These are phyloP conservation scores for Anguilla anguilla DNA, from an alignment of 2,797 vertebrate species.

Conservation along the genomic window DNA sequence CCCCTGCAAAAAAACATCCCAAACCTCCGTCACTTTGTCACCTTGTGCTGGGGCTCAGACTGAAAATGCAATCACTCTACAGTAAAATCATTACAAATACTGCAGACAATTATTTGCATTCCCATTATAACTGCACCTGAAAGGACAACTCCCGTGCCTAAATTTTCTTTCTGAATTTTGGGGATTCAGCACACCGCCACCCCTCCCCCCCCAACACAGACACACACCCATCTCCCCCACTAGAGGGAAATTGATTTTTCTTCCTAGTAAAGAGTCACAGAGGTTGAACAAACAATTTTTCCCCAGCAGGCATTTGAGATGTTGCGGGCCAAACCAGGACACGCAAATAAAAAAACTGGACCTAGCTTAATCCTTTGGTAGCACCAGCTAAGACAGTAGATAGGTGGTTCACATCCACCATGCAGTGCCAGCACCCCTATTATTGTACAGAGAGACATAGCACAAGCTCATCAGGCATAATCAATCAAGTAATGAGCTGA, in stretches of 20 bases:
- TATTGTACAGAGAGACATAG: background rate
- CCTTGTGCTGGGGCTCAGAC: background rate
- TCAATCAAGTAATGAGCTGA: background rate
- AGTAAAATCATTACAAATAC: background rate
- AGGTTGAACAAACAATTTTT: conserved; percentile 3
- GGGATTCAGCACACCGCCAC: background rate
- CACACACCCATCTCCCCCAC: background rate
- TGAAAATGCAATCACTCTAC: background rate
- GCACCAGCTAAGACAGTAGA: background rate
- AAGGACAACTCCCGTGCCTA: background rate
- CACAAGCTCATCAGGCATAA: background rate
- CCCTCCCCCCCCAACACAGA: background rate
- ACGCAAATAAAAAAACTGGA: background rate
- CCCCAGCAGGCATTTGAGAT: background rate
- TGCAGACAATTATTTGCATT: background rate
- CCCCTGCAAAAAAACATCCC: background rate
- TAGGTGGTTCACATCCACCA: background rate
- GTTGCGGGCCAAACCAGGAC: background rate
- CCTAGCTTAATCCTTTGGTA: background rate
- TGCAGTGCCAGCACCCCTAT: background rate
- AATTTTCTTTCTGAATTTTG: background rate
- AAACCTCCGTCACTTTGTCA: background rate
- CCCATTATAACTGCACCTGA: background rate
- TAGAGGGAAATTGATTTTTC: background rate
- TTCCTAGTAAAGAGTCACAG: background rate